Evolutionary conservation across 2,888 invertebrate genomes (phyloP), one percentile per base, ranked within the genome.

Genomic region (Cabera pusaria): DNA sequence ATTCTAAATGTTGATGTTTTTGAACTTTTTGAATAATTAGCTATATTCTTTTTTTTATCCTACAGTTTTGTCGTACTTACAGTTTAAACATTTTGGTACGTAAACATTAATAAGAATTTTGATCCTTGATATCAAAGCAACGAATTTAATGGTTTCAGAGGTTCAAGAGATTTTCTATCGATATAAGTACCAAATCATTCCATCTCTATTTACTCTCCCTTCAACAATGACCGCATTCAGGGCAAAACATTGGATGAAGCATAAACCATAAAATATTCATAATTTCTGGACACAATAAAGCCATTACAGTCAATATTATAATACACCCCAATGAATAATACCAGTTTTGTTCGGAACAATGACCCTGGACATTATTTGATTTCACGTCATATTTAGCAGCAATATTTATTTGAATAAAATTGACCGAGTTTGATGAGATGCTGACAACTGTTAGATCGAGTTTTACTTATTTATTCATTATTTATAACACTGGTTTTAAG

Each of bases 191-290:
- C 14, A 8, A 19, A 9, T 14, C 14, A 14, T 22, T 2, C 9
- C 23, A 24, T 18, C 55, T 55, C 49, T 49, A 47, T n/a, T 17
- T 1, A 21, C 16, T 10, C 7, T 50, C 54, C 47, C 49, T 44
- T 48, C 54, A 66, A 80, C 79, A 83, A 81, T 69, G 65, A 68
- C 66, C 66, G 50, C 64, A 64, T 73, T 72, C 66, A 73, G 44
- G 59, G 44, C 57, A 66, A 71, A 71, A 77, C 66, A 74, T 51
- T 59, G 43, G 29, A 50, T 45, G 47, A 29, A 18, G 58, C 61
- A 74, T 70, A 71, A 74, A 55, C 70, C 63, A 67, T 79, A 72
- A 78, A 79, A 82, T 82, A 85, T 84, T 83, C 76, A 84, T 81
- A 60, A 64, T 64, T 52, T 56, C 31, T 16, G 42, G 31, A 60